Conservation (phyloP, 23 tunicate species). For the Corella eumyota region DNA sequence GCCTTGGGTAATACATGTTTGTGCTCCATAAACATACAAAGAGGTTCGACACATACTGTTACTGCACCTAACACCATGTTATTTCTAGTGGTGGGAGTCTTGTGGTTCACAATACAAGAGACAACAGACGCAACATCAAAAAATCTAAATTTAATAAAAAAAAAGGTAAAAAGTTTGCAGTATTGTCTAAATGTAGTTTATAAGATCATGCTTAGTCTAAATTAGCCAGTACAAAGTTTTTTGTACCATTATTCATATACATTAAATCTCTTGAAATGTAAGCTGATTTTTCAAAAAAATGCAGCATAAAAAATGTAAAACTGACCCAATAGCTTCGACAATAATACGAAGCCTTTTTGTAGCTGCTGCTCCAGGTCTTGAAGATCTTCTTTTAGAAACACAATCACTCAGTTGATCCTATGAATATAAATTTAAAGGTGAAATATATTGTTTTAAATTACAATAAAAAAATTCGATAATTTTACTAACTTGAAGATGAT, state of each 20-base stretch:
- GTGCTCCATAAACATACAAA: constrained; percentile 17
- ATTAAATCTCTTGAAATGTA: too few species aligned
- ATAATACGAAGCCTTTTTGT: constrained; percentile 41
- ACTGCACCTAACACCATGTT: constrained; percentile 56
- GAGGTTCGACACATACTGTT: constrained; percentile 51
- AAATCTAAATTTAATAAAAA: too few species aligned
- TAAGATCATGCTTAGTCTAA: too few species aligned
- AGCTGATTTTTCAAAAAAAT: too few species aligned
- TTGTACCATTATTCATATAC: too few species aligned
- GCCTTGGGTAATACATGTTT: constrained; percentile 23
- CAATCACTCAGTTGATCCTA: constrained; percentile 35
- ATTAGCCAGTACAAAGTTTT: too few species aligned
- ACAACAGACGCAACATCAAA: constrained; percentile 39
- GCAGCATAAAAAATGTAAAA: too few species aligned
- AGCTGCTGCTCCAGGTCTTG: constrained; percentile 76
- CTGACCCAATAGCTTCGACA: constrained; percentile 55
- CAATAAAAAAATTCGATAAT: too few species aligned
- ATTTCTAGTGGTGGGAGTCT: constrained; percentile 15
- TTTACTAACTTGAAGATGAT: constrained; percentile 43
- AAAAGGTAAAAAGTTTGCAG: too few species aligned
- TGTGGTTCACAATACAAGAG: constrained; percentile 41
- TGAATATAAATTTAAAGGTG: neutral
- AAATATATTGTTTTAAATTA: too few species aligned
- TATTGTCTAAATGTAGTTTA: too few species aligned
- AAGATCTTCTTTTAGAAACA: constrained; percentile 25